Conservation (phyloP, 2,888 invertebrate species). For the Sclerodermus sp. region DNA sequence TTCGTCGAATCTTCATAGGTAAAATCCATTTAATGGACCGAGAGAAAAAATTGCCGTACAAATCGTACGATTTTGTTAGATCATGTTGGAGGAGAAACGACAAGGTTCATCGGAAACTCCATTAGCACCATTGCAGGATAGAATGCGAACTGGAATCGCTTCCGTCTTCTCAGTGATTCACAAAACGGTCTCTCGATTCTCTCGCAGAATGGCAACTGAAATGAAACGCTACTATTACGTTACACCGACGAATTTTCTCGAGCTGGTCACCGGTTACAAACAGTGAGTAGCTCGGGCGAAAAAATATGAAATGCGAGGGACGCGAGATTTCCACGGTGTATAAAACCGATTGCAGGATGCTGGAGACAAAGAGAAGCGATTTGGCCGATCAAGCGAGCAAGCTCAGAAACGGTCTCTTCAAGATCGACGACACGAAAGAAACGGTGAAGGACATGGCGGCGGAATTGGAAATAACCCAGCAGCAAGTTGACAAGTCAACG, state of each 20-base stretch:
- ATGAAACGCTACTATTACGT: conserved; percentile 84
- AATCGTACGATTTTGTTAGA: too few species aligned
- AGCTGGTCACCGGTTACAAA: conserved; percentile 82
- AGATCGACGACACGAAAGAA: conserved; percentile 82
- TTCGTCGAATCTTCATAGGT: too few species aligned
- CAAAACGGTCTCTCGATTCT: conserved; percentile 76
- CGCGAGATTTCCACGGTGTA: too few species aligned
- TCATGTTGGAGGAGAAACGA: conserved; percentile 31
- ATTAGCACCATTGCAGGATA: conserved; percentile 59
- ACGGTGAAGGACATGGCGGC: conserved; percentile 83
- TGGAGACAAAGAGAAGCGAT: conserved; percentile 71
- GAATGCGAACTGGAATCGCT: conserved; percentile 69
- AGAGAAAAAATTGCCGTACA: too few species aligned
- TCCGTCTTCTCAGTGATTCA: conserved; percentile 80
- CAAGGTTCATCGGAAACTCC: conserved; percentile 29
- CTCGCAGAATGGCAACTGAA: conserved; percentile 73
- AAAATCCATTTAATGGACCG: too few species aligned
- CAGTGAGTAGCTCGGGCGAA: conserved; percentile 64
- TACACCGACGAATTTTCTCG: conserved; percentile 85
- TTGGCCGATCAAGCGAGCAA: conserved; percentile 76
- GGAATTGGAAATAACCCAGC: conserved; percentile 76
- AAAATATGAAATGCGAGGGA: too few species aligned
- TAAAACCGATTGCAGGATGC: conserved; percentile 69
- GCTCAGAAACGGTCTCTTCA: conserved; percentile 78
- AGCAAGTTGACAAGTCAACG: conserved; percentile 75